Evolutionary conservation across 2,113 vertebrate genomes (phyloP), one percentile per base, ranked within the genome.

Genomic region (Chitala chitala): DNA sequence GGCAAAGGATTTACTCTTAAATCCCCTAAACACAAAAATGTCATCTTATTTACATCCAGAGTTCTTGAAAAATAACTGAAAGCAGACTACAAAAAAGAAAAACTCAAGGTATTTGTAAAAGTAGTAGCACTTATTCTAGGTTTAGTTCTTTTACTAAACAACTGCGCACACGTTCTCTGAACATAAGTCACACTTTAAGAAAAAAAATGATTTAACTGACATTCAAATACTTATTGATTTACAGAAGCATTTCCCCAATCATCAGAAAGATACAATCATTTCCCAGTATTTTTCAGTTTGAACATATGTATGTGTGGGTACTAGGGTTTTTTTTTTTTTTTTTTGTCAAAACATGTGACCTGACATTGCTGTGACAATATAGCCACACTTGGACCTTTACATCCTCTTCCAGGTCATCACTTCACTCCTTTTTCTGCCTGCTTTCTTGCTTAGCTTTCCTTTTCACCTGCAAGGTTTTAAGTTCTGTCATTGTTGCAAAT

Each of bases 401-500:
- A 59, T 31, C 33, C 33, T 5, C 38, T 20, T 44, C 38, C 46
- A 46, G 4, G n/a, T n/a, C n/a, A n/a, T n/a, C n/a, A 59, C 44
- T 51, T 88, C 81, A 89, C 72, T 89, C 85, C 3, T 38, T 81
- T 81, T 92, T 93, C 15, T 89, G 91, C 12, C 83, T 87, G 71
- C 81, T 87, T 44, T 84, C 86, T 84, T 81, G 89, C 24, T 80
- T 88, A 54, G 84, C 85, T 77, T 89, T 94, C 12, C 78, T 86
- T 81, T 89, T 94, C 48, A 93, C 83, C 48, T 94, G 94, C 8
- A 93, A 54, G 0, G 51, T 90, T 87, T 96, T 98, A 72, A 98
- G 86, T 78, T 98, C 94, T 0, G 92, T 88, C 95, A 99, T 98
- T 38, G 92, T 91, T 1, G 75, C 88, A 85, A 98, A 87, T 26